Conservation (phyloP, 2,113 vertebrate genomes). For the Raja brachyura region DNA sequence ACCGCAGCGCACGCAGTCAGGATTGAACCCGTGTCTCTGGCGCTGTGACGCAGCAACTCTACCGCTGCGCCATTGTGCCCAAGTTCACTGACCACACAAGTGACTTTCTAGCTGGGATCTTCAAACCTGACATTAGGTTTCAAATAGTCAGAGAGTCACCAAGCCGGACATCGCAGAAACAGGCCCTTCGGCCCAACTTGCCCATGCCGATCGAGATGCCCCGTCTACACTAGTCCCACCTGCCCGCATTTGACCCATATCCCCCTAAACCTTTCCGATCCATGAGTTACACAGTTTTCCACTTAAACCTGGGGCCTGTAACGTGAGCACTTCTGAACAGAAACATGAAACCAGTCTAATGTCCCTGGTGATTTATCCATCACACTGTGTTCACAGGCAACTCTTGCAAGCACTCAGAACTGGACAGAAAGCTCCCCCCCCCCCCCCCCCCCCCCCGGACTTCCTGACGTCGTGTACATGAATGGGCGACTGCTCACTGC, state of each 20-base stretch:
- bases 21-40: no score
- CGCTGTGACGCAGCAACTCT: no score
- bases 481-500: neutral
- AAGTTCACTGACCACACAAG: no score
- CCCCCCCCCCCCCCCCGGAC: neutral
- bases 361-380: neutral
- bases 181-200: no score
- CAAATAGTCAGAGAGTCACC: neutral
- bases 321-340: neutral
- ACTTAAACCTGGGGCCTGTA: neutral
- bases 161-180: neutral
- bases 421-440: neutral
- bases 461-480: neutral
- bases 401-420: neutral
- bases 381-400: no score
- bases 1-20: no score
- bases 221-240: no score
- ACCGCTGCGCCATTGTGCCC: no score
- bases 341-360: neutral
- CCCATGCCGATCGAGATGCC: no score
- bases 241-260: no score
- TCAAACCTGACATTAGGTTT: neutral
- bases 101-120: neutral
- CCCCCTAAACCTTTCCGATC: no score
- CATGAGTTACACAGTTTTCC: neutral